Conservation (phyloP, 2,888 invertebrate species). For the Hecatera dysodea region DNA sequence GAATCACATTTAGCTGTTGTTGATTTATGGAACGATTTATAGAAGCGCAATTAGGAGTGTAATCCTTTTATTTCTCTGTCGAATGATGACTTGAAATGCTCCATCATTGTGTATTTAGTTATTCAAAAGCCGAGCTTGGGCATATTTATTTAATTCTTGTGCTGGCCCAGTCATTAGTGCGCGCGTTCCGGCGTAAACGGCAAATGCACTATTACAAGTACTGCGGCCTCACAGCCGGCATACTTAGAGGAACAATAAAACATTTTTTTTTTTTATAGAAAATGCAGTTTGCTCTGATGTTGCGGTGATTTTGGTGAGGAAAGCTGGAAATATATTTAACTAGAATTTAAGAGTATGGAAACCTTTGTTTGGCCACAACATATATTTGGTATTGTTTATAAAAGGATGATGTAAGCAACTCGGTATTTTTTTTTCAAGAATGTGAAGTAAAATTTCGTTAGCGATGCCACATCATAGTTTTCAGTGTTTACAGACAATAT, state of each 20-base stretch:
- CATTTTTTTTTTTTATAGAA: constrained; percentile 56
- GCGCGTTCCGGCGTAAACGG: constrained; percentile 49
- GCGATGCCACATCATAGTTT: constrained; percentile 45
- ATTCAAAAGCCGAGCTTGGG: constrained; percentile 19
- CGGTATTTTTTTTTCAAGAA: constrained; percentile 18
- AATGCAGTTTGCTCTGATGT: constrained; percentile 49
- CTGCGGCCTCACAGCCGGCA: constrained; percentile 38
- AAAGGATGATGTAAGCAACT: constrained; percentile 18
- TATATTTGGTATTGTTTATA: constrained; percentile 6
- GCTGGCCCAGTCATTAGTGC: constrained; percentile 55
- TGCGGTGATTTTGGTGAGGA: constrained; percentile 33
- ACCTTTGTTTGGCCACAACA: constrained; percentile 12
- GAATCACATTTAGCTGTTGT: no score
- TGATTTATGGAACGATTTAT: constrained; percentile 44
- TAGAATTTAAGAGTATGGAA: constrained; percentile 22
- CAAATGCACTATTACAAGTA: constrained; percentile 56
- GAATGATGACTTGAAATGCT: constrained; percentile 1
- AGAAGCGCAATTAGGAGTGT: constrained; percentile 9
- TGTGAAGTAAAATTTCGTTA: constrained; percentile 28
- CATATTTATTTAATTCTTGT: constrained; percentile 53
- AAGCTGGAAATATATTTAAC: constrained; percentile 32
- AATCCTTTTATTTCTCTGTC: neutral
- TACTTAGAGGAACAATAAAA: constrained; percentile 59
- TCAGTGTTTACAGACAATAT: constrained; percentile 51
- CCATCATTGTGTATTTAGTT: constrained; percentile 30